Evolutionary conservation across 35 echinoderm and acorn worm genomes (phyloP).

Genomic region (Lytechinus variegatus): DNA sequence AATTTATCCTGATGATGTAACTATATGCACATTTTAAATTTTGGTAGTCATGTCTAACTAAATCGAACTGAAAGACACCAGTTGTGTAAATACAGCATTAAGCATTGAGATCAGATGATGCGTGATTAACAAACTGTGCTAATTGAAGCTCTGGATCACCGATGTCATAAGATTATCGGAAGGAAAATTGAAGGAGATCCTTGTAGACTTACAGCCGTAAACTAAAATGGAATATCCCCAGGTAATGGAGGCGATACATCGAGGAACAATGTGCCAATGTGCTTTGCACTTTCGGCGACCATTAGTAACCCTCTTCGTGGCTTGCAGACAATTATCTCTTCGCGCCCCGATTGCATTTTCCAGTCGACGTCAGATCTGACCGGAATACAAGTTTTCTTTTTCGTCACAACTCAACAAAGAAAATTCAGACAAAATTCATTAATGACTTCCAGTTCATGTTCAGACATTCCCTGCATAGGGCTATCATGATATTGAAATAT

Average conservation of each 20-base stretch:
- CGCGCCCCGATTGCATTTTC: background rate
- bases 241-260: background rate
- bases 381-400: background rate
- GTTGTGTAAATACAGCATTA: too few species aligned
- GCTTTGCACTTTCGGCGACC: constrained; percentile 1
- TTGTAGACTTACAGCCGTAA: background rate
- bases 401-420: background rate
- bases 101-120: background rate
- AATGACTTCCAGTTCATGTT: constrained; percentile 19
- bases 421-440: background rate
- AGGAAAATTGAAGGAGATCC: background rate
- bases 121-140: background rate
- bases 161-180: background rate
- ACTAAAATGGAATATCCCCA: constrained; percentile 1
- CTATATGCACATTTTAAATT: too few species aligned
- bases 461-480: background rate
- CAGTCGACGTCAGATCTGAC: background rate
- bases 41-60: too few species aligned
- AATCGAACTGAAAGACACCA: too few species aligned
- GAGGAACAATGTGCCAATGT: background rate
- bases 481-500: background rate
- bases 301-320: background rate
- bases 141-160: background rate
- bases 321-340: background rate
- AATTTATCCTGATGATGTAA: too few species aligned